These are phyloP conservation scores for Phalacrocorax brasilianus DNA, from an alignment of 2,113 vertebrate genomes.

Conservation along the genomic window DNA sequence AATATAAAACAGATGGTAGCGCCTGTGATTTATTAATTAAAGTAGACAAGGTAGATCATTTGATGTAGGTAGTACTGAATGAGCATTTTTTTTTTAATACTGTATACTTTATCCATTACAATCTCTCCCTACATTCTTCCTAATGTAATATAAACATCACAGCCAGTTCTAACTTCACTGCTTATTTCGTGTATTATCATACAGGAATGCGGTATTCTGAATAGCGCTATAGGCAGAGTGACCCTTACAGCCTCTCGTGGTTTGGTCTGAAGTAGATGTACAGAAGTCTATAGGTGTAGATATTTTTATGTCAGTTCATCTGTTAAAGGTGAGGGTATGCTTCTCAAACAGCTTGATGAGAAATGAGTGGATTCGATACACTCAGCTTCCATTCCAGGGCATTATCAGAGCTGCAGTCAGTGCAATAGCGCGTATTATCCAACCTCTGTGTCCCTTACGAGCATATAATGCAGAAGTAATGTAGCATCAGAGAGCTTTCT, in stretches of 20 bases:
- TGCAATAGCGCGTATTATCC: not conserved
- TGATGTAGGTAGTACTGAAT: not conserved
- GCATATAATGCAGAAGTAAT: not conserved
- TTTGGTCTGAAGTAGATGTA: not conserved
- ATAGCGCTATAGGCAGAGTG: not conserved
- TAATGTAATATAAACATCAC: not conserved
- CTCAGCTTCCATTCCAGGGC: not conserved
- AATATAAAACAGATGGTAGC: not conserved
- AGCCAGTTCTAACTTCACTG: not conserved
- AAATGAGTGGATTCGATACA: not conserved
- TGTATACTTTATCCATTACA: not conserved
- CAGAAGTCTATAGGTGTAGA: not conserved
- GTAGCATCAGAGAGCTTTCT: not conserved
- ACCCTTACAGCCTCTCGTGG: not conserved
- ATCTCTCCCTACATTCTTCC: not conserved
- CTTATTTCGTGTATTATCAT: not conserved
- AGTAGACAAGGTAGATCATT: not conserved
- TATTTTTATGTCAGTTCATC: not conserved
- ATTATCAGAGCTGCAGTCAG: not conserved
- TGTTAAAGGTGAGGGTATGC: not conserved
- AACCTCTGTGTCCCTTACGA: not conserved
- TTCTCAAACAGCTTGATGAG: not conserved
- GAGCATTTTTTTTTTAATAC: not conserved
- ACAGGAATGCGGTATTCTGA: not conserved
- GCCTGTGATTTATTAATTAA: not conserved